These are phyloP conservation scores for Emydura subglobosa DNA, from an alignment of 2,113 vertebrate genomes.

Conservation along the genomic window DNA sequence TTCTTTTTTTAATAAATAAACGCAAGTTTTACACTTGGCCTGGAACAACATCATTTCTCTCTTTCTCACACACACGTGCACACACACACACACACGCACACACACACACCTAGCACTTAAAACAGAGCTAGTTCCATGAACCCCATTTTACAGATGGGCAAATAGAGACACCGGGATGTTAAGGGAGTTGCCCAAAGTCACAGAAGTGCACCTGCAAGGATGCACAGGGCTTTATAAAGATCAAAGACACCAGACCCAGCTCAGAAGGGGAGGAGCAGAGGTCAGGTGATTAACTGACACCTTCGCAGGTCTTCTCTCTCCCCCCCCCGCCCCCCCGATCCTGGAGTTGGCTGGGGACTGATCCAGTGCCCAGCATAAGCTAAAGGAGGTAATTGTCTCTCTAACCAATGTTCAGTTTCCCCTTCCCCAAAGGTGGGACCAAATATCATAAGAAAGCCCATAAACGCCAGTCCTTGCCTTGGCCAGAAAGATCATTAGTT, in stretches of 20 bases:
- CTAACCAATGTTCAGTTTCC: neutral
- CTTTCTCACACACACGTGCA: accelerated
- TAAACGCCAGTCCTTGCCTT: neutral
- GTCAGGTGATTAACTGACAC: neutral
- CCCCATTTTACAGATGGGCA: accelerated
- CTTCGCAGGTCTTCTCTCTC: neutral
- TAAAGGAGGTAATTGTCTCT: neutral
- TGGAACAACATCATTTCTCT: accelerated
- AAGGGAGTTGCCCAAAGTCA: neutral
- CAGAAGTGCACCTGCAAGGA: neutral
- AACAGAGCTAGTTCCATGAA: accelerated
- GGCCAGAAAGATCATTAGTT: no score
- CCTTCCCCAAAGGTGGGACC: neutral
- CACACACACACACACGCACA: accelerated
- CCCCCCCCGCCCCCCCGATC: neutral
- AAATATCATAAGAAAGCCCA: neutral
- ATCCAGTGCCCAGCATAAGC: neutral
- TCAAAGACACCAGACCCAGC: neutral
- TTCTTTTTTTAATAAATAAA: neutral
- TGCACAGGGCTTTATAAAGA: neutral
- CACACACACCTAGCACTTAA: accelerated
- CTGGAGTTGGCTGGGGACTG: neutral
- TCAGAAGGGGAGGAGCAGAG: neutral
- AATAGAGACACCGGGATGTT: neutral
- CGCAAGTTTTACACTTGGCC: neutral